Evolutionary conservation across 2,888 invertebrate species (phyloP).

Genomic region (Nectonema munidae): DNA sequence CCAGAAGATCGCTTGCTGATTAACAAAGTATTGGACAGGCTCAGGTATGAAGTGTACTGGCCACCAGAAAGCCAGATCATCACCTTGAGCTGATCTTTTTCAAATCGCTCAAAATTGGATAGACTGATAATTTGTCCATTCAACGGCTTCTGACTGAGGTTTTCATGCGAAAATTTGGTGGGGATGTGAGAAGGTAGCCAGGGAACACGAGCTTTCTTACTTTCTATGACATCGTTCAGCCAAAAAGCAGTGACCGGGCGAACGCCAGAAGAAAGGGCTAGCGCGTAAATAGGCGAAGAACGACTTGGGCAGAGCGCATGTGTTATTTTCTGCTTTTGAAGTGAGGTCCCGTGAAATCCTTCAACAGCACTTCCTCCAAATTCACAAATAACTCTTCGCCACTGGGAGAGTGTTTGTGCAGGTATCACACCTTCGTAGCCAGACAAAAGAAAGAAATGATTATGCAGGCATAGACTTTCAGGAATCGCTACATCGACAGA

Average conservation of each 20-base stretch:
- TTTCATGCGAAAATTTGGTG: conserved; percentile 20
- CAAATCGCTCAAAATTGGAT: conserved; percentile 59
- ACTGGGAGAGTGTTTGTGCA: no score
- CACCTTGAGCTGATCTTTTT: conserved; percentile 41
- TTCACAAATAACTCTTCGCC: no score
- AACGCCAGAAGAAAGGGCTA: neutral
- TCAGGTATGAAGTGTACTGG: conserved; percentile 33
- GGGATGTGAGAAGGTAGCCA: conserved; percentile 77
- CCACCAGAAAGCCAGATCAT: conserved; percentile 58
- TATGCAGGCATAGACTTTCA: no score
- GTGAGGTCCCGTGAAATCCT: no score
- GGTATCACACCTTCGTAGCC: no score
- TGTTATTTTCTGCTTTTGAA: no score
- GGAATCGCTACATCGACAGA: no score
- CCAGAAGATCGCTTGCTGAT: conserved; percentile 31
- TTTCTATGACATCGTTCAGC: conserved; percentile 56
- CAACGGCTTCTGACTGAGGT: neutral
- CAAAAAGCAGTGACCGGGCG: conserved; percentile 49
- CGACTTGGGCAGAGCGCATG: no score
- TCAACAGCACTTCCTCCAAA: no score
- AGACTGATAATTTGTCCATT: conserved; percentile 35
- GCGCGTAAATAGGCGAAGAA: no score
- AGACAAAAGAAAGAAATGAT: no score
- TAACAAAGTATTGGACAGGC: conserved; percentile 27
- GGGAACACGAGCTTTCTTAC: conserved; percentile 54